Base-by-base conservation (phyloP, 2,888 invertebrate genomes). In the Nomada hirtipes region DNA sequence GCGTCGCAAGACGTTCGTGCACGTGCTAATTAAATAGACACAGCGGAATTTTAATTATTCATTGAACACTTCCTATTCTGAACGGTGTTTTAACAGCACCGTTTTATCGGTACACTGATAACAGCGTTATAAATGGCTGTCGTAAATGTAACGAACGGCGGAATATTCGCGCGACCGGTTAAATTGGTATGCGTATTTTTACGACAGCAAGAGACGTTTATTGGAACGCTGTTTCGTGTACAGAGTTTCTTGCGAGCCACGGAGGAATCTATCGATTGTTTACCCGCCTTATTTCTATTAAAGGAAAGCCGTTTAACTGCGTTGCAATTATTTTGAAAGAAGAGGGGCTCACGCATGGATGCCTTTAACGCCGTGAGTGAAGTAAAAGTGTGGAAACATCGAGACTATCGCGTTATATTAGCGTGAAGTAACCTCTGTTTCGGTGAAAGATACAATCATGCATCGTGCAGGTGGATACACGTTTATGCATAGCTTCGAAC, bases 1-100 rank as follows among this genome's bases (percentile, higher is more conserved):
- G 26, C 63, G 57, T 65, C 76, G 68, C 76, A 76, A 76, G 82
- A 82, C 60, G n/a, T 23, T 63, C 44, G 68, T 18, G 55, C 82
- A 75, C 83, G 83, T 72, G 83, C 64, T 74, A 72, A 75, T 71
- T 77, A 71, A 77, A 76, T 15, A 11, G 29, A 2, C 36, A 23
- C 26, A 18, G 20, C 20, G 29, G 44, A 26, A 67, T 29, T 47
- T 15, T 3, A n/a, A 72, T 13, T 10, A n/a, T 47, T 11, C 44
- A 1, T 15, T 18, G 15, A 18, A 15, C 29, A 13, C 53, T 63
- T 53, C 63, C 29, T 53, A 23, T 53, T 10, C 53, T 2, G 52
- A 15, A 4, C 52, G 7, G 15, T n/a, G 26, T 13, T 29, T 7
- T 26, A 36, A 13, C 20, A 3, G 44, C 15, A 23, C 4, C 9